phyloP scores from a whole-genome alignment of 1,140 invertebrate genomes.

The Bombus cullumanus region DNA sequence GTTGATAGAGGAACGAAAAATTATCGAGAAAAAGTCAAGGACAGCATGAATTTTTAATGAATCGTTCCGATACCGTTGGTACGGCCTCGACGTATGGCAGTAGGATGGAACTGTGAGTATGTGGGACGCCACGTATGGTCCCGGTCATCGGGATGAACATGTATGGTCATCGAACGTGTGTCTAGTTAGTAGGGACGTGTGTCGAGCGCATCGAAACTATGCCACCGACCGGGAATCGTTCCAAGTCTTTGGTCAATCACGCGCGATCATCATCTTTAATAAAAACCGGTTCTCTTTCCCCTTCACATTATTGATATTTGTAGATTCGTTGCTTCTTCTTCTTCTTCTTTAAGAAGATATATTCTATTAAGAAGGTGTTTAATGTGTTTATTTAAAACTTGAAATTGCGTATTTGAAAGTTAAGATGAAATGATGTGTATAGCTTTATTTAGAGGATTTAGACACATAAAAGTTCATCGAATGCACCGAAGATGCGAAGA shows the following conservation, averaged over 20 bases:
- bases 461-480: neutral
- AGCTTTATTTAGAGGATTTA: neutral
- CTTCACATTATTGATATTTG: constrained; percentile 1
- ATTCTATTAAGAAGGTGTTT: neutral
- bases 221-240: constrained; percentile 34
- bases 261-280: neutral
- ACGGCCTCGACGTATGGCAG: constrained; percentile 31
- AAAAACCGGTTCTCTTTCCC: constrained; percentile 53
- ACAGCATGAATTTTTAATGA: constrained; percentile 74
- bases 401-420: neutral
- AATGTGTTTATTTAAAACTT: neutral
- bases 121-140: constrained; percentile 73
- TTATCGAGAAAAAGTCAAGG: constrained; percentile 56
- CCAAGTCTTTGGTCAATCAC: constrained; percentile 45
- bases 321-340: constrained; percentile 9
- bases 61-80: constrained; percentile 73
- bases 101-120: constrained; percentile 57
- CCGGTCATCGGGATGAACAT: constrained; percentile 68
- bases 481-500: neutral
- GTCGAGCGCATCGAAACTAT: constrained; percentile 49
- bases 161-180: constrained; percentile 67
- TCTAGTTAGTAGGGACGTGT: constrained; percentile 42
- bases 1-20: constrained; percentile 14
- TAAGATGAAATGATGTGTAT: neutral
- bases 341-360: neutral